These are phyloP conservation scores for Catharus bicknelli DNA, from an alignment of 2,113 vertebrate genomes.

Conservation along the genomic window DNA sequence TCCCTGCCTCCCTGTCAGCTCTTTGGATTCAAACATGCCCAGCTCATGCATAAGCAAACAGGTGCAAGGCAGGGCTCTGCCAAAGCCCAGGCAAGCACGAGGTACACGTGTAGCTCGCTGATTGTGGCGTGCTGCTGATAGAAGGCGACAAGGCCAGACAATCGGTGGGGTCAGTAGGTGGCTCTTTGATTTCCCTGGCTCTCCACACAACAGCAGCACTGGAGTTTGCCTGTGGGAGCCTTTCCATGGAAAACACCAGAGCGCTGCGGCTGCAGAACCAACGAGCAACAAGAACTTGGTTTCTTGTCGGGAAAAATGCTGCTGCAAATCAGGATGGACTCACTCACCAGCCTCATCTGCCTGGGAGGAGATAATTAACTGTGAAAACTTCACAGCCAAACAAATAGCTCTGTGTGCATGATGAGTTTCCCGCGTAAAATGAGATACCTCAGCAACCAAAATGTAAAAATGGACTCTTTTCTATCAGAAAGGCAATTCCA, in stretches of 20 bases:
- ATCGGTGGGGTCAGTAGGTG: slow-evolving; percentile 77
- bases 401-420: not conserved
- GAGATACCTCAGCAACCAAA: not conserved
- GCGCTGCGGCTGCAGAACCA: not conserved
- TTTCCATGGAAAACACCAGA: slow-evolving; percentile 9
- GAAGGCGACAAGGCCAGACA: slow-evolving; percentile 76
- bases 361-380: not conserved
- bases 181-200: slow-evolving; percentile 76
- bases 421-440: not conserved
- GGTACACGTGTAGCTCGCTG: slow-evolving; percentile 76
- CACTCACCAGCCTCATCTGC: not conserved
- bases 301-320: not conserved
- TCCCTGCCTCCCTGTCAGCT: not conserved
- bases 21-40: slow-evolving; percentile 69
- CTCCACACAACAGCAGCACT: slow-evolving; percentile 54
- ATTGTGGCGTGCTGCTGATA: slow-evolving; percentile 71
- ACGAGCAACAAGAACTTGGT: not conserved
- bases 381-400: not conserved
- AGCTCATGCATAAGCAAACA: slow-evolving; percentile 82
- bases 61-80: slow-evolving; percentile 73
- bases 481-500: not conserved
- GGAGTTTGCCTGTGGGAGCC: slow-evolving; percentile 46
- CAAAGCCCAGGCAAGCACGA: slow-evolving; percentile 71
- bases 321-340: not conserved
- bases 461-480: fast-evolving